Percentiles rank a stretch among this genome's conserved stretches.
These are phyloP conservation scores for Onthophagus taurus DNA, from an alignment of 1,140 invertebrate genomes.

Conservation along the genomic window DNA sequence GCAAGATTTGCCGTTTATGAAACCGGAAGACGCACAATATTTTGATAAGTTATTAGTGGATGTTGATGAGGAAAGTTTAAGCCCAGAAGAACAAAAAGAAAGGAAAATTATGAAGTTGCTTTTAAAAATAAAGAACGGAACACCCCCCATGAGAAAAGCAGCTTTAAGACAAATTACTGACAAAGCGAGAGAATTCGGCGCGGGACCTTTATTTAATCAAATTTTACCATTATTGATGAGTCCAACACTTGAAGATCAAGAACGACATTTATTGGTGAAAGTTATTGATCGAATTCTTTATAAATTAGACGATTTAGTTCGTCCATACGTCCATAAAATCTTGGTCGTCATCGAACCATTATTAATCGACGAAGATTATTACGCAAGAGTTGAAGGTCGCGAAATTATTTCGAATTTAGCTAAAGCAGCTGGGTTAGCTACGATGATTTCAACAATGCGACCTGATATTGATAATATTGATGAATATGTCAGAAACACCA, in stretches of 20 bases:
- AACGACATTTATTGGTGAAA: conserved; percentile 98
- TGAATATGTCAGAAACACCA: conserved; percentile 99
- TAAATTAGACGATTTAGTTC: conserved; percentile 96
- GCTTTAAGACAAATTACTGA: conserved; percentile 97
- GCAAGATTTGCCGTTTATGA: conserved; percentile 93
- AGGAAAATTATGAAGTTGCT: conserved; percentile 98
- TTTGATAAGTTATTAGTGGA: conserved; percentile 98
- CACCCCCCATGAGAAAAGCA: conserved; percentile 98
- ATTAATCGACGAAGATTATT: conserved; percentile 99
- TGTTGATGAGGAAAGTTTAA: conserved; percentile 92
- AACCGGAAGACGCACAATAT: conserved; percentile 99
- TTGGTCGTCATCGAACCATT: conserved; percentile 98
- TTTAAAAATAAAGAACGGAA: conserved; percentile 99
- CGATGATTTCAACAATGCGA: conserved; percentile 99
- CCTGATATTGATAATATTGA: conserved; percentile 99
- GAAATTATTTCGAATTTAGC: conserved; percentile 99
- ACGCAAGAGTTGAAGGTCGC: conserved; percentile 96
- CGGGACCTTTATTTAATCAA: conserved; percentile 97
- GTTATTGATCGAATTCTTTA: conserved; percentile 98
- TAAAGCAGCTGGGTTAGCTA: conserved; percentile 98
- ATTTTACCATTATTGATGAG: conserved; percentile 98
- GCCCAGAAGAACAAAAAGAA: conserved; percentile 96
- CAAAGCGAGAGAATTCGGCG: conserved; percentile 96
- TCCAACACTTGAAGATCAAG: conserved; percentile 98
- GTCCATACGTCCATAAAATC: conserved; percentile 99